Evolutionary conservation across 2,797 vertebrate species (phyloP), one percentile per base, ranked within the genome.

Genomic region (Muscicapa striata): DNA sequence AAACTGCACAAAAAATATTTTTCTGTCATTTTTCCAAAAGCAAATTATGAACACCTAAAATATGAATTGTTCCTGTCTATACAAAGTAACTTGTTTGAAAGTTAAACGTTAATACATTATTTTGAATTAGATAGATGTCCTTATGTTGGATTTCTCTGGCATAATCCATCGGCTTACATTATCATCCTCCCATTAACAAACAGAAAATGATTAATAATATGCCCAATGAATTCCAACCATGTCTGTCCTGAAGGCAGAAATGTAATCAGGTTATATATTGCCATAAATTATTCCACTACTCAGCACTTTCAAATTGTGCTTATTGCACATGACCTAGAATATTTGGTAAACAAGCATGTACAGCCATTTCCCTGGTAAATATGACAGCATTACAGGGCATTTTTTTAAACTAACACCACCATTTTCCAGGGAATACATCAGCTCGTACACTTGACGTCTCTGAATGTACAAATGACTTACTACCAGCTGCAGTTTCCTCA

Each of bases 231-330:
- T 85, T 96, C 91, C 94, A 97, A 93, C 40, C 48, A 36, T 72
- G 64, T 92, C 76, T 91, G 88, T 93, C 94, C 95, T 91, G 51
- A 96, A 97, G 94, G 95, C 73, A 96, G 94, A 97, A 96, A 96
- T 95, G 87, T 90, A 95, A 93, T 70, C 75, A 82, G 38, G 29
- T 96, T 96, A 89, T 84, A 63, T 63, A 96, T 58, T 93, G 76
- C 91, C 48, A 93, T 93, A 94, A 94, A 93, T 95, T 97, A 94
- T 93, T 94, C 74, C 48, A 89, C 87, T 80, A 80, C 76, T 97
- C 86, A 92, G 95, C 94, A 94, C 49, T 94, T 97, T 96, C 85
- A 88, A 82, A 62, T 27, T 57, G 51, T 86, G 73, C 85, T 83
- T 90, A 58, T 93, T 91, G 80, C 73, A 93, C 67, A 61, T 75